Conservation (phyloP, 2,888 invertebrate species). For the Andrena marginata region DNA sequence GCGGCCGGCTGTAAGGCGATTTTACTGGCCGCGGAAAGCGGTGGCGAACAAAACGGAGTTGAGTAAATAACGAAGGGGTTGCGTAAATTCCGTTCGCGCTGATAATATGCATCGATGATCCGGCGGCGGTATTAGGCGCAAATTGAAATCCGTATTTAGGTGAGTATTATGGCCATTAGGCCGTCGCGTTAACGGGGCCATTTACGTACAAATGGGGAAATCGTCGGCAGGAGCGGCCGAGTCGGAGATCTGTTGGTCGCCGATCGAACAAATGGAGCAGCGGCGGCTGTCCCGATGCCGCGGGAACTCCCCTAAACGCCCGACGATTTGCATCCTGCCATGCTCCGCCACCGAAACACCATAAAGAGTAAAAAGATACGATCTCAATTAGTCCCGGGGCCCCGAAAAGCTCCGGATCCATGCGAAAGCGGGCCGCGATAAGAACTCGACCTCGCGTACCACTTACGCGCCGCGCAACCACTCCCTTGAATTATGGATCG, state of each 20-base stretch:
- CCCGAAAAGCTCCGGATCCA: conserved; percentile 58
- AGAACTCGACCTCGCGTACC: conserved; percentile 62
- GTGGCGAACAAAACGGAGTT: conserved; percentile 17
- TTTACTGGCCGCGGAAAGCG: conserved; percentile 12
- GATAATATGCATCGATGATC: conserved; percentile 47
- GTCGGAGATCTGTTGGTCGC: neutral
- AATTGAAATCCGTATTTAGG: conserved; percentile 56
- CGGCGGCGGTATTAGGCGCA: conserved; percentile 22
- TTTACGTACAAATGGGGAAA: conserved; percentile 43
- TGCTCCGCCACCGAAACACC: conserved; percentile 49
- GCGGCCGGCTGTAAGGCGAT: neutral
- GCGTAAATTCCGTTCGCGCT: conserved; percentile 31
- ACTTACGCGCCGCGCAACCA: conserved; percentile 58
- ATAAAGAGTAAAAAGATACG: conserved; percentile 70
- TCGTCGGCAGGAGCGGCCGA: conserved; percentile 17
- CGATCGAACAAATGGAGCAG: conserved; percentile 40
- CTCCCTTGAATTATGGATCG: conserved; percentile 50
- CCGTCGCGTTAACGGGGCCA: conserved; percentile 37
- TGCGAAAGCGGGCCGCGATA: conserved; percentile 62
- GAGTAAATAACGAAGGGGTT: conserved; percentile 41
- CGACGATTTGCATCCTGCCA: conserved; percentile 61
- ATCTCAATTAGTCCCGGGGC: conserved; percentile 70
- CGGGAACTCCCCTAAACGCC: conserved; percentile 29
- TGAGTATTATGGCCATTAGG: conserved; percentile 56
- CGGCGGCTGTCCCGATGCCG: neutral